phyloP scores from a whole-genome alignment of 2,113 vertebrate species.

The Archocentrus centrarchus region DNA sequence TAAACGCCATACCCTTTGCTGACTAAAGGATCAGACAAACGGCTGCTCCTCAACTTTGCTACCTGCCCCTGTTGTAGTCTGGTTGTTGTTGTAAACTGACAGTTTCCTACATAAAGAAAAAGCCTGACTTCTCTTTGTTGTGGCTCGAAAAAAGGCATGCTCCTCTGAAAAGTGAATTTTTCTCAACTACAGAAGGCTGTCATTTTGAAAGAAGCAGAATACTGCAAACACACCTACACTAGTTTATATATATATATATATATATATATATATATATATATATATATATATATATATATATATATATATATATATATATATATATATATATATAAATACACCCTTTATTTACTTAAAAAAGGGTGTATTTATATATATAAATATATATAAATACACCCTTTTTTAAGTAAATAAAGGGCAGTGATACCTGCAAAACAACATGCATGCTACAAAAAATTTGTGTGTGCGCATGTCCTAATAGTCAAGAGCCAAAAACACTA shows the following conservation, averaged over 20 bases:
- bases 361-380: no score
- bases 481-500: constrained; percentile 42
- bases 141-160: constrained; percentile 4
- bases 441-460: not conserved
- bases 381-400: no score
- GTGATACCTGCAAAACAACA: not conserved
- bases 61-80: constrained; percentile 3
- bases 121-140: constrained; percentile 24
- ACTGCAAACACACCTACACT: not conserved
- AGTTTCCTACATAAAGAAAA: constrained; percentile 21
- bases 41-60: constrained; percentile 4
- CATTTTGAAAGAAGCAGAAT: constrained; percentile 10
- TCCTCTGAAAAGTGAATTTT: not conserved
- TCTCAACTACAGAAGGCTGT: constrained; percentile 17
- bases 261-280: not conserved
- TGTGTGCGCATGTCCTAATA: constrained; percentile 36
- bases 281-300: no score
- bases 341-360: no score
- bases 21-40: constrained; percentile 14
- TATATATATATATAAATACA: no score
- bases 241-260: rapidly evolving
- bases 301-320: no score
- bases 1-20: constrained; percentile 1
- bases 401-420: no score
- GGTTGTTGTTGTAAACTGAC: constrained; percentile 16